A percentile compares a stretch with the other conserved stretches of the same genome.
phyloP scores from a whole-genome alignment of 2,888 invertebrate genomes.

The Dichetophora obliterata region DNA sequence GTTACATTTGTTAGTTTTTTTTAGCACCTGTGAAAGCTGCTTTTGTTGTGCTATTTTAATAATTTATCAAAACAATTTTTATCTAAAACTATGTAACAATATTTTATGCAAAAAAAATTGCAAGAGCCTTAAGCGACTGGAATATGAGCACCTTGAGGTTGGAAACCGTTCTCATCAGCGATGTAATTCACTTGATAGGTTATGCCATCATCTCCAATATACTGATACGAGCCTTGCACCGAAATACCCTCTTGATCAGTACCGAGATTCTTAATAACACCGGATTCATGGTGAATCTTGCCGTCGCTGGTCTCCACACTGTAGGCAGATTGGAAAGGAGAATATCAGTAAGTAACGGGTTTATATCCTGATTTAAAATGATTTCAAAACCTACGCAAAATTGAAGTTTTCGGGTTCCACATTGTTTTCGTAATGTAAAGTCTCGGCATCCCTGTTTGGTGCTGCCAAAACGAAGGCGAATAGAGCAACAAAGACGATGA shows the following conservation, averaged over 20 bases:
- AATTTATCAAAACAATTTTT: background rate
- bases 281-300: slow-evolving; percentile 71
- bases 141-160: slow-evolving; percentile 71
- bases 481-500: slow-evolving; percentile 14
- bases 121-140: slow-evolving; percentile 58
- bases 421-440: slow-evolving; percentile 46
- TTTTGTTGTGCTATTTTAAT: background rate
- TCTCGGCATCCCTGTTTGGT: slow-evolving; percentile 45
- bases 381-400: slow-evolving; percentile 41
- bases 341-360: background rate
- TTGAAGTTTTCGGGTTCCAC: slow-evolving; percentile 49
- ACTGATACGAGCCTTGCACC: slow-evolving; percentile 72
- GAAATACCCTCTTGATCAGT: slow-evolving; percentile 72
- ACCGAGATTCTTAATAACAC: slow-evolving; percentile 72
- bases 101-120: background rate
- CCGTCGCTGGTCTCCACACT: slow-evolving; percentile 71
- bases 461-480: slow-evolving; percentile 41
- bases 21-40: no score
- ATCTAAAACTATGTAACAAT: slow-evolving; percentile 23
- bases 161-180: slow-evolving; percentile 69
- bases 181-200: slow-evolving; percentile 72
- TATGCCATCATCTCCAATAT: slow-evolving; percentile 73
- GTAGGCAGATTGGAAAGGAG: background rate
- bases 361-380: background rate
- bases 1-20: no score